These are phyloP conservation scores for Periophthalmus modestus DNA, from an alignment of 2,113 vertebrate genomes.

Conservation along the genomic window DNA sequence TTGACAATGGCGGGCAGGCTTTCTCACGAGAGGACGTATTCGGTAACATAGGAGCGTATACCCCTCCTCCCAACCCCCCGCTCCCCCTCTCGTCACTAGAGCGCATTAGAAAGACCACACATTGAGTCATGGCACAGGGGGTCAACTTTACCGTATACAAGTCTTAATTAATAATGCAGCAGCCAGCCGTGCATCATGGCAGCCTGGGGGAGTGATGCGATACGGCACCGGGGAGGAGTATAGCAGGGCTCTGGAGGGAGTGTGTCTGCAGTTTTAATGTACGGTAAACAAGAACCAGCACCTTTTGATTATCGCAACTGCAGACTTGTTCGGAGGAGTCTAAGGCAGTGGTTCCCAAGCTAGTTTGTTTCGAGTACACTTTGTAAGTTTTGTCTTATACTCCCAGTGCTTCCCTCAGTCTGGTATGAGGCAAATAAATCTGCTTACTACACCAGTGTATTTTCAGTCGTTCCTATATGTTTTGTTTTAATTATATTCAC, in stretches of 20 bases:
- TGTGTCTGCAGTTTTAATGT: conserved; percentile 7
- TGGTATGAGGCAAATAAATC: too few species aligned
- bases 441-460: too few species aligned
- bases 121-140: conserved; percentile 30
- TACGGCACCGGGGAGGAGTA: conserved; percentile 5
- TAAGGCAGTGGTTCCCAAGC: too few species aligned
- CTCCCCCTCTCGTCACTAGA: conserved; percentile 4
- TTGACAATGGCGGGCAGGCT: conserved; percentile 16
- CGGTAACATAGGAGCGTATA: conserved; percentile 25
- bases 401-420: too few species aligned
- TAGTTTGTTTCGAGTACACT: too few species aligned
- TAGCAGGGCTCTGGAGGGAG: neutral
- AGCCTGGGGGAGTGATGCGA: conserved; percentile 33
- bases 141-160: conserved; percentile 37
- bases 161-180: conserved; percentile 59
- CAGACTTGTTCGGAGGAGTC: neutral
- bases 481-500: neutral
- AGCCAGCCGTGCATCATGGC: conserved; percentile 37
- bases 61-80: conserved; percentile 13
- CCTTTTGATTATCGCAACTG: neutral
- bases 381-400: too few species aligned
- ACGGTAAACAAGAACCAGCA: neutral
- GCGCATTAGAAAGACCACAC: conserved; percentile 43
- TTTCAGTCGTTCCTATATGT: too few species aligned
- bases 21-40: conserved; percentile 21